A percentile compares a stretch with the other conserved stretches of the same genome.
phyloP scores from a whole-genome alignment of 1,140 invertebrate genomes.

The Psilanteris sp. region DNA sequence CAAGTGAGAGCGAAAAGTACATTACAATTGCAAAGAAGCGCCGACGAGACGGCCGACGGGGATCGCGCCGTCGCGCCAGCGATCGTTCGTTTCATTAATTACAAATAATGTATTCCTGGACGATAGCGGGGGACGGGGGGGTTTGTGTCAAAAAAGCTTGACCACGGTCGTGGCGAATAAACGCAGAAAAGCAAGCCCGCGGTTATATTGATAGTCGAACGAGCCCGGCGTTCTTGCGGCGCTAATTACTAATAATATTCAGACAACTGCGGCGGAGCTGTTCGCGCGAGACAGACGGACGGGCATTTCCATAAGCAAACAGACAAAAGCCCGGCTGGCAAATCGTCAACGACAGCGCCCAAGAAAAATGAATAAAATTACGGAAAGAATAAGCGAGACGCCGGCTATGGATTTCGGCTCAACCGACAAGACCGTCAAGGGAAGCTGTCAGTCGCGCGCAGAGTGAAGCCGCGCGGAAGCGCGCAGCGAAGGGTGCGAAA shows the following conservation, averaged over 20 bases:
- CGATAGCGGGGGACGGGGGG: too few relatives aligned
- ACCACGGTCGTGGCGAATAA: conserved; percentile 43
- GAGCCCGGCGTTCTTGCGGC: conserved; percentile 60
- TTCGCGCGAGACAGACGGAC: conserved; percentile 80
- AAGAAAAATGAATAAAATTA: conserved; percentile 82
- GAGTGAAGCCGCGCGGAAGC: conserved; percentile 71
- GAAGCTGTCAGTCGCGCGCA: conserved; percentile 65
- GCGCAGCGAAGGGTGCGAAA: conserved; percentile 67
- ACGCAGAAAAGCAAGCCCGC: conserved; percentile 54
- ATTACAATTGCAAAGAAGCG: conserved; percentile 68
- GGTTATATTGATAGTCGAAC: conserved; percentile 58
- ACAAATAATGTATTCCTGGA: conserved; percentile 80
- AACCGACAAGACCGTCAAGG: conserved; percentile 61
- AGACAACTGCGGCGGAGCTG: conserved; percentile 67
- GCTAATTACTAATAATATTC: conserved; percentile 81
- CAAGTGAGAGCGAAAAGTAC: conserved; percentile 51
- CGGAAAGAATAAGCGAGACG: conserved; percentile 61
- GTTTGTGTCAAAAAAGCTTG: conserved; percentile 51
- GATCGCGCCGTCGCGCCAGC: conserved; percentile 33
- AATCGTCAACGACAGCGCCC: conserved; percentile 66
- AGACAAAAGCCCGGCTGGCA: conserved; percentile 53
- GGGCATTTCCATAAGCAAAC: too few relatives aligned
- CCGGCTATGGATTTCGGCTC: conserved; percentile 29
- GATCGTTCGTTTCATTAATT: conserved; percentile 72
- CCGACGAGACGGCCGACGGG: conserved; percentile 60